Percentiles rank a stretch among this genome's conserved stretches.
Evolutionary conservation across 2,888 invertebrate genomes (phyloP).

Genomic region (Rhodophaea formosa): DNA sequence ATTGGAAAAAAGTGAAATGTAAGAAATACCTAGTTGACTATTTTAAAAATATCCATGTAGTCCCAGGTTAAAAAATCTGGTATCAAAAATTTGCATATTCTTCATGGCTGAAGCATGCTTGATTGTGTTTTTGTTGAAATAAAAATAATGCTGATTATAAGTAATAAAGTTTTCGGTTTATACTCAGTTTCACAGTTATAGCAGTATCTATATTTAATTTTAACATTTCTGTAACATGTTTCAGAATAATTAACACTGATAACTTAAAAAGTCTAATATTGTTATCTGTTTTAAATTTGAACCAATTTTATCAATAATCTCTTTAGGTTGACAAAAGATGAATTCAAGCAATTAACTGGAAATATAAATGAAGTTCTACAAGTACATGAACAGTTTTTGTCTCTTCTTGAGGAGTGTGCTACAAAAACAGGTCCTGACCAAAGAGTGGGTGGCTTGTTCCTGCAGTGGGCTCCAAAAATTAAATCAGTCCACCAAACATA

Average conservation of each 20-base stretch:
- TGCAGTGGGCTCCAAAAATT: constrained; percentile 90
- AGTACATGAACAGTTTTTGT: constrained; percentile 90
- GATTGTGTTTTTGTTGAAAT: too few species aligned
- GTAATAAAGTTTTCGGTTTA: too few species aligned
- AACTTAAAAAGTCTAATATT: too few species aligned
- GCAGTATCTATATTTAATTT: too few species aligned
- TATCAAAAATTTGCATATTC: too few species aligned
- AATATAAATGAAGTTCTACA: constrained; percentile 94
- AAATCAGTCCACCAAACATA: constrained; percentile 93
- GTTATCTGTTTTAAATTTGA: too few species aligned
- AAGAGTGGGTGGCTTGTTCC: constrained; percentile 94
- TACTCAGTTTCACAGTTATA: too few species aligned
- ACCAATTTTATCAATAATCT: constrained; percentile 9
- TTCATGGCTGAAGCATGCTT: too few species aligned
- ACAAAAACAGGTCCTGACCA: constrained; percentile 87
- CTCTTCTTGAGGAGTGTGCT: constrained; percentile 89
- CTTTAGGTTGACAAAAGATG: constrained; percentile 89
- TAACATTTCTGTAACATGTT: too few species aligned
- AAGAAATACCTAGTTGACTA: constrained; percentile 61
- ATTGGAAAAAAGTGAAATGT: constrained; percentile 93
- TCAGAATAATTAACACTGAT: too few species aligned
- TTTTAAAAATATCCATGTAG: not conserved
- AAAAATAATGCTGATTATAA: too few species aligned
- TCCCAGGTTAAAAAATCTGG: too few species aligned
- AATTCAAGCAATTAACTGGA: constrained; percentile 92